phyloP scores from a whole-genome alignment of 53 echinoderm and acorn worm genomes.

The Astropecten irregularis region DNA sequence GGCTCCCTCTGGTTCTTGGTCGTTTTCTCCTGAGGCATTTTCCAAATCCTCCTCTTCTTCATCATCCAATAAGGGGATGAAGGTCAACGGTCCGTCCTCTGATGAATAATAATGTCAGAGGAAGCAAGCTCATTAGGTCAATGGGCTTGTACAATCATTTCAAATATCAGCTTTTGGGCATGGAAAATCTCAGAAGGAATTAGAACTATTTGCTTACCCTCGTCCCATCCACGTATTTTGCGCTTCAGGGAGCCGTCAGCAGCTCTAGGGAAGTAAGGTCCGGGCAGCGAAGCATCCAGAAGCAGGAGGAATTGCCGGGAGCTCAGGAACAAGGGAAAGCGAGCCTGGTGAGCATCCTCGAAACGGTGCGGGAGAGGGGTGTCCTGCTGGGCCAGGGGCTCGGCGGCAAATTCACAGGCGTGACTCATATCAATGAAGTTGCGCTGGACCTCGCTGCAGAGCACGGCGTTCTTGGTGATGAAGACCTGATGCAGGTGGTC shows the following conservation, averaged over 20 bases:
- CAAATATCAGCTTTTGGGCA: no score
- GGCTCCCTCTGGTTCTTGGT: constrained; percentile 21
- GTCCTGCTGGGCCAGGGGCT: constrained; percentile 29
- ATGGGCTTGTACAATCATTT: no score
- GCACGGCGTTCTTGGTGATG: constrained; percentile 65
- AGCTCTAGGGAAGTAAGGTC: constrained; percentile 58
- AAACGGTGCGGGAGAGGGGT: constrained; percentile 25
- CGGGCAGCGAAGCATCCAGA: constrained; percentile 58
- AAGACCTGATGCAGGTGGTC: constrained; percentile 71
- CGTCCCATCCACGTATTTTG: constrained; percentile 59
- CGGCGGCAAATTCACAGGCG: constrained; percentile 47
- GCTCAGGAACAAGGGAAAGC: constrained; percentile 61
- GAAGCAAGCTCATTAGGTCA: not conserved
- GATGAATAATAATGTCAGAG: not conserved
- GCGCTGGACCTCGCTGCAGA: constrained; percentile 65
- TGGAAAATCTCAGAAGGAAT: no score
- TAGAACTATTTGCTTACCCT: constrained; percentile 43
- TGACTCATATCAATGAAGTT: constrained; percentile 67
- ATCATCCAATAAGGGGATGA: constrained; percentile 53
- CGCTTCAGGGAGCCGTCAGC: constrained; percentile 60
- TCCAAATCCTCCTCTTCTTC: constrained; percentile 37
- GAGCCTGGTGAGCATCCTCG: constrained; percentile 50
- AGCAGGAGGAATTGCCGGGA: constrained; percentile 63
- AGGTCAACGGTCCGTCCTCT: constrained; percentile 57
- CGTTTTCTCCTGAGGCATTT: not conserved